Conservation (phyloP, 37 sponge, comb jelly and placozoan genomes). For the Chondrilla cf. caribensis region DNA sequence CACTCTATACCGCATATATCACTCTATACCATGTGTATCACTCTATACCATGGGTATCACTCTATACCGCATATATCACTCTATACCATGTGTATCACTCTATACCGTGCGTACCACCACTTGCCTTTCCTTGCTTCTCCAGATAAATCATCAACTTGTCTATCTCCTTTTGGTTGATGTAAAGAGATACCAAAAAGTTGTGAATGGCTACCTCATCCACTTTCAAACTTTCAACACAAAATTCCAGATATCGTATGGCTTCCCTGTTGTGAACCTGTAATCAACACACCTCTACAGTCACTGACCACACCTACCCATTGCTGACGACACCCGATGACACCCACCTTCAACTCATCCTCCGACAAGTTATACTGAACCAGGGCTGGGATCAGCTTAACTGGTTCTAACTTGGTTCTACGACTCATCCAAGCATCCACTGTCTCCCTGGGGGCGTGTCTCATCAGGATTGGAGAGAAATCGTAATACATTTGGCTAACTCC, state of each 20-base stretch:
- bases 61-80: no score
- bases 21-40: no score
- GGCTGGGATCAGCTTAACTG: constrained; percentile 83
- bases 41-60: no score
- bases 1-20: no score
- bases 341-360: constrained; percentile 5
- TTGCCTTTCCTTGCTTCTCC: constrained; percentile 34
- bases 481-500: constrained; percentile 70
- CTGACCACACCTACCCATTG: background rate
- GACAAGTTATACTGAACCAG: constrained; percentile 78
- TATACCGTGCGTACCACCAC: background rate
- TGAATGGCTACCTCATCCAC: constrained; percentile 78
- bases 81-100: no score
- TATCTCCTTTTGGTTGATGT: constrained; percentile 26
- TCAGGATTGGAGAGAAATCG: constrained; percentile 86
- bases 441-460: constrained; percentile 70
- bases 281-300: background rate
- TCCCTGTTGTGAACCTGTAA: constrained; percentile 27
- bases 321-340: background rate
- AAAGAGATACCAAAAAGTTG: constrained; percentile 90
- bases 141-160: constrained; percentile 66
- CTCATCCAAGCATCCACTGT: constrained; percentile 81
- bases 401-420: constrained; percentile 54
- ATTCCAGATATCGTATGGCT: constrained; percentile 87
- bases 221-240: constrained; percentile 68